Conservation (phyloP, 2,113 vertebrate species). For the Pelvicachromis taeniatus region DNA sequence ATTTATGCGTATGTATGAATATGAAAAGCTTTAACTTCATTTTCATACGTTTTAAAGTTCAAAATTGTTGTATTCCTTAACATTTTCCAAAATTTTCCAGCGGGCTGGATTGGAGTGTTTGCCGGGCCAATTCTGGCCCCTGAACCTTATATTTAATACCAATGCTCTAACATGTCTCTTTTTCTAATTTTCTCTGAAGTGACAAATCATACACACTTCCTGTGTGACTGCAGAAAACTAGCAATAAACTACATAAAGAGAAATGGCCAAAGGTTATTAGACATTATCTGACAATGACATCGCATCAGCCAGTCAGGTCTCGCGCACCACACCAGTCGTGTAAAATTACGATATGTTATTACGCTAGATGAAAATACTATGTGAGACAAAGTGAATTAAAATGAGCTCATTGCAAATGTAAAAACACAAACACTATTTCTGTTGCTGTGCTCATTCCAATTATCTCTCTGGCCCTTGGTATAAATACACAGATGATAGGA, state of each 20-base stretch:
- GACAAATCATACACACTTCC: neutral
- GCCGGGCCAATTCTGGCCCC: neutral
- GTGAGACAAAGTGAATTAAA: neutral
- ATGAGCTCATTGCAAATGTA: neutral
- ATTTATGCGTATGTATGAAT: neutral
- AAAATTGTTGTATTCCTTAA: neutral
- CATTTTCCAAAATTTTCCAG: neutral
- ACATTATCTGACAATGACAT: neutral
- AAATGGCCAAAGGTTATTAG: neutral
- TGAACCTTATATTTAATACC: neutral
- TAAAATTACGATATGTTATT: neutral
- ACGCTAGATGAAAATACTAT: neutral
- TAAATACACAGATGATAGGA: conserved; percentile 7
- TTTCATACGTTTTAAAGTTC: neutral
- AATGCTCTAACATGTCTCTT: neutral
- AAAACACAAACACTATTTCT: neutral
- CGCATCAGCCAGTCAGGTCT: neutral
- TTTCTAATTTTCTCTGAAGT: neutral
- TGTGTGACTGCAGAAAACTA: neutral
- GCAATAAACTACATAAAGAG: neutral
- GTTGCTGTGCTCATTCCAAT: neutral
- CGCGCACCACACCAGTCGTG: neutral
- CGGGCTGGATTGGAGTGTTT: neutral
- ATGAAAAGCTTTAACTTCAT: neutral
- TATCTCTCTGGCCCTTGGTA: neutral